Evolutionary conservation across 2,113 vertebrate genomes (phyloP).

Genomic region (Alosa alosa): DNA sequence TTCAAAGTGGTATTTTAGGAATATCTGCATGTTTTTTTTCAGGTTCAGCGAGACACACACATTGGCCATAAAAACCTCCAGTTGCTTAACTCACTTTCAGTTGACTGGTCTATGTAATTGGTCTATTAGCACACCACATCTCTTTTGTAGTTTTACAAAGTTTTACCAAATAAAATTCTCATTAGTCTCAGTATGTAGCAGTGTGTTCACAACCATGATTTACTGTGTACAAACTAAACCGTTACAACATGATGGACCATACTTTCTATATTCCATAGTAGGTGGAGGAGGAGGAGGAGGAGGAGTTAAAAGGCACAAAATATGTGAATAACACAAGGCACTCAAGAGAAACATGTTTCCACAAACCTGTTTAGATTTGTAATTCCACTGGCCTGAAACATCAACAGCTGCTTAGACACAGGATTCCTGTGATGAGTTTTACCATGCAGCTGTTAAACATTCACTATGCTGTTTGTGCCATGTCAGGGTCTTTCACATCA

Average conservation of each 20-base stretch:
- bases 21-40: neutral
- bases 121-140: neutral
- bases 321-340: neutral
- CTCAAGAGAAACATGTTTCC: neutral
- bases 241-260: neutral
- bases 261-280: neutral
- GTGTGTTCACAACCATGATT: neutral
- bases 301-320: neutral
- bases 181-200: neutral
- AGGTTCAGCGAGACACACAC: neutral
- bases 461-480: neutral
- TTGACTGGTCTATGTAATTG: neutral
- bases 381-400: conserved; percentile 1
- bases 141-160: neutral
- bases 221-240: neutral
- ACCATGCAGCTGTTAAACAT: neutral
- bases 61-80: too few relatives aligned
- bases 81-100: neutral
- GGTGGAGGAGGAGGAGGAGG: neutral
- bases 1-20: neutral
- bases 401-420: neutral
- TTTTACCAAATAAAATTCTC: neutral
- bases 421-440: neutral
- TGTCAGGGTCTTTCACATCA: neutral
- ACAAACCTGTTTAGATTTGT: conserved; percentile 16